Evolutionary conservation across 2,797 vertebrate species (phyloP).

Genomic region (Rallus crepitans): DNA sequence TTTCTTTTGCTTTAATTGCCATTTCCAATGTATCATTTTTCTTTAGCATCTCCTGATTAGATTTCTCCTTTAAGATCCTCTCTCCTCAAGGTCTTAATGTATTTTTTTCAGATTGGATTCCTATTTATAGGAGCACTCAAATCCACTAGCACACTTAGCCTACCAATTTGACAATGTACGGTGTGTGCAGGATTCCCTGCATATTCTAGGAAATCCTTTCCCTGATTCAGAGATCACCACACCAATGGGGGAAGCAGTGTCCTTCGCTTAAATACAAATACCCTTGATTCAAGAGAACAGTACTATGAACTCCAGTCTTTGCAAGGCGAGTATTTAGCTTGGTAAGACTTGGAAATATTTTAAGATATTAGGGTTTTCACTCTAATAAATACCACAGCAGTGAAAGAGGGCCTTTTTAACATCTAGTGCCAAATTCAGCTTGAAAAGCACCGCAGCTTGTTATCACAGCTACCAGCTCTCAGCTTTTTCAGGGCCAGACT

Average conservation of each 20-base stretch:
- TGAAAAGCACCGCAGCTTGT: not conserved
- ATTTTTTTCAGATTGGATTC: constrained; percentile 1
- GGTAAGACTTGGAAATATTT: not conserved
- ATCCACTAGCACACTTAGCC: not conserved
- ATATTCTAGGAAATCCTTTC: not conserved
- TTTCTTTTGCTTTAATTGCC: constrained; percentile 12
- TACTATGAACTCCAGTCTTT: not conserved
- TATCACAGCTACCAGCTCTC: not conserved
- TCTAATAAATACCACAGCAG: not conserved
- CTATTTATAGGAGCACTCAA: constrained; percentile 9
- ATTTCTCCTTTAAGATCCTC: not conserved
- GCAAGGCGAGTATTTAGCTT: not conserved
- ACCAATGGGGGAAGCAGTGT: not conserved
- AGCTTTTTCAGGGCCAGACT: not conserved
- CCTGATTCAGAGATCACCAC: not conserved
- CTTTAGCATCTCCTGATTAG: not conserved
- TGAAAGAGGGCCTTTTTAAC: not conserved
- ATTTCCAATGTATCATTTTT: constrained; percentile 27
- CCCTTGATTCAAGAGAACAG: not conserved
- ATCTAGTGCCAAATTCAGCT: not conserved
- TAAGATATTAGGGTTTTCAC: not conserved
- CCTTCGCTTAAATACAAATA: not conserved
- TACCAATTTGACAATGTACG: not conserved
- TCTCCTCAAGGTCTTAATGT: not conserved
- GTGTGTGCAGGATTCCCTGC: not conserved